Evolutionary conservation across 2,797 vertebrate genomes (phyloP).

Genomic region (Onychomys leucogaster): DNA sequence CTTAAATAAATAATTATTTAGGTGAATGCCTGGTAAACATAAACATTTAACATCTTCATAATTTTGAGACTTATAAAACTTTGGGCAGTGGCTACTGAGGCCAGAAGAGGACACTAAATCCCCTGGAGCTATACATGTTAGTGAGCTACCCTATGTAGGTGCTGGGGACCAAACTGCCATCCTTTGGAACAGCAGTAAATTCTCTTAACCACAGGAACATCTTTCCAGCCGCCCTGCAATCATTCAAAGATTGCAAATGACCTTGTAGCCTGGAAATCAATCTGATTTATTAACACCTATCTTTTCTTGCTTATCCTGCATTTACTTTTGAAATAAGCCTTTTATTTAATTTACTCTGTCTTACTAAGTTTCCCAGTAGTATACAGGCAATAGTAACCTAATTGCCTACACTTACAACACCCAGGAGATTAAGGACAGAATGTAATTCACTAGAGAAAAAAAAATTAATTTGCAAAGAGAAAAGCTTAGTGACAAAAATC

Average conservation of each 20-base stretch:
- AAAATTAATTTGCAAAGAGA: constrained; percentile 10
- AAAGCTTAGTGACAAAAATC: constrained; percentile 1
- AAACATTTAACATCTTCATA: background rate
- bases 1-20: constrained; percentile 85
- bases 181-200: background rate
- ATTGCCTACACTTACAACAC: background rate
- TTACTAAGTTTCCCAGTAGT: background rate
- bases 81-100: background rate
- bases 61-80: background rate
- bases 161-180: background rate
- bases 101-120: background rate
- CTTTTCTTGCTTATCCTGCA: background rate
- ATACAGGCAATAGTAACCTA: background rate
- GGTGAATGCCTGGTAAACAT: background rate
- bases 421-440: background rate
- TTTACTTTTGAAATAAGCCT: constrained; percentile 23
- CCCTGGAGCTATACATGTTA: background rate
- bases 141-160: background rate
- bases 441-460: background rate
- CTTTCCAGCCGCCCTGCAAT: background rate
- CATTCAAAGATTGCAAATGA: background rate
- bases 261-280: constrained; percentile 39
- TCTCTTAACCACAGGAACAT: background rate
- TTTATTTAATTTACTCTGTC: background rate
- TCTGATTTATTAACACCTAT: background rate